These are phyloP conservation scores for Microplitis deprimator DNA, from an alignment of 2,888 invertebrate genomes.

Conservation along the genomic window DNA sequence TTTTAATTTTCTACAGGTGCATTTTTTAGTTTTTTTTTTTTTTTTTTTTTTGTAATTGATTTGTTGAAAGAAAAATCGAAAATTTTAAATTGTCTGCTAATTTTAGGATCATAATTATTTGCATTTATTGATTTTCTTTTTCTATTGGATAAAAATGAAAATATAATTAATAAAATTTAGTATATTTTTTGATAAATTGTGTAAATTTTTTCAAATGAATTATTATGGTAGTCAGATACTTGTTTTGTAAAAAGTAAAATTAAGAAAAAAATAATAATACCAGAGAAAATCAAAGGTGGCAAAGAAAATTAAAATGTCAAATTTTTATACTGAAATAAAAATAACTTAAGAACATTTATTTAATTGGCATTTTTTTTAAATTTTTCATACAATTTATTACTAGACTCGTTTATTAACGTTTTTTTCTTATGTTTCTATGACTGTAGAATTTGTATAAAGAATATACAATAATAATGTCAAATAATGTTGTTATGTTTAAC, in stretches of 20 bases:
- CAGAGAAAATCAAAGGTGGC: background rate
- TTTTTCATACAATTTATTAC: background rate
- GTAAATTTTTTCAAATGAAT: background rate
- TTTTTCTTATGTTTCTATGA: background rate
- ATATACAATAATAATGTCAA: background rate
- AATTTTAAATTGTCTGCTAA: too few relatives aligned
- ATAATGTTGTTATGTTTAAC: conserved; percentile 17
- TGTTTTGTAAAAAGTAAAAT: background rate
- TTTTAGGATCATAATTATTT: too few relatives aligned
- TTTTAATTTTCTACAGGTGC: too few relatives aligned
- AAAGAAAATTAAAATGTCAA: background rate
- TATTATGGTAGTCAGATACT: background rate
- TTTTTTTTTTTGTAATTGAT: too few relatives aligned
- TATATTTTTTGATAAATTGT: background rate
- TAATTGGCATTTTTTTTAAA: background rate
- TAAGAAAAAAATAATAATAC: background rate
- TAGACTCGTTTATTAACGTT: background rate
- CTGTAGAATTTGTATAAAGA: conserved; percentile 3
- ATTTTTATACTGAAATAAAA: conserved; percentile 1
- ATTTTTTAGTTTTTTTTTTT: too few relatives aligned
- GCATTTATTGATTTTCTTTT: too few relatives aligned
- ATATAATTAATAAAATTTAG: too few relatives aligned
- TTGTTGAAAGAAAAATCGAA: too few relatives aligned
- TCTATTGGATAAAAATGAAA: too few relatives aligned
- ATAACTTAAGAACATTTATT: background rate